Evolutionary conservation across 2,113 vertebrate genomes (phyloP).

Genomic region (Excalfactoria chinensis): DNA sequence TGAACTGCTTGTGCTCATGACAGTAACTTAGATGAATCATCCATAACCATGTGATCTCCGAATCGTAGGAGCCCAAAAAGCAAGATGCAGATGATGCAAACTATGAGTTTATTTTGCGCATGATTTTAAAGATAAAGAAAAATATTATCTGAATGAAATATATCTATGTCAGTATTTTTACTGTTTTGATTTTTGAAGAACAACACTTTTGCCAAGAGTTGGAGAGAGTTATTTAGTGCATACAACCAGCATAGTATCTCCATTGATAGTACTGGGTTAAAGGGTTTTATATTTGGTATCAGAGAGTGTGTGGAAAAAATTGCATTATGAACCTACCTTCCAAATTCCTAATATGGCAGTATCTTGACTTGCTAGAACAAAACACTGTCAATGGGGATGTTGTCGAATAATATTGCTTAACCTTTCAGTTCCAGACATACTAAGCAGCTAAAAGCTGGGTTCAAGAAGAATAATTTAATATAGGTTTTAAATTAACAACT

Average conservation of each 20-base stretch:
- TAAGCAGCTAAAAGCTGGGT: not conserved
- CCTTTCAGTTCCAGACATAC: not conserved
- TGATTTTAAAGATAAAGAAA: not conserved
- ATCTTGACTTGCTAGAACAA: not conserved
- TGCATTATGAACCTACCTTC: not conserved
- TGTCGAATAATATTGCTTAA: not conserved
- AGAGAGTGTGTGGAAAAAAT: not conserved
- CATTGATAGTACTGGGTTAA: not conserved
- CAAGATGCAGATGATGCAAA: not conserved
- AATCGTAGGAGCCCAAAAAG: not conserved
- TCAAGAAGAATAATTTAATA: not conserved
- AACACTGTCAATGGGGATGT: not conserved
- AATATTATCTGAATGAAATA: not conserved
- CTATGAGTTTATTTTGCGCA: not conserved
- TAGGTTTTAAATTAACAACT: not conserved
- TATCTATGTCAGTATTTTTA: not conserved
- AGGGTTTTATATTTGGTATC: not conserved
- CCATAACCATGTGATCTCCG: too few species aligned
- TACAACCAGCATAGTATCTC: not conserved
- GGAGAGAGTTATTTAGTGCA: fast-evolving
- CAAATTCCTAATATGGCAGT: not conserved
- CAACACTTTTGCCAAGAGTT: not conserved
- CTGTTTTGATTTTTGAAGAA: not conserved
- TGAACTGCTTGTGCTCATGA: not conserved
- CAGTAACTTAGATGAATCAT: not conserved